Evolutionary conservation across 2,888 invertebrate genomes (phyloP), one percentile per base, ranked within the genome.

Genomic region (Trichogramma evanescens): DNA sequence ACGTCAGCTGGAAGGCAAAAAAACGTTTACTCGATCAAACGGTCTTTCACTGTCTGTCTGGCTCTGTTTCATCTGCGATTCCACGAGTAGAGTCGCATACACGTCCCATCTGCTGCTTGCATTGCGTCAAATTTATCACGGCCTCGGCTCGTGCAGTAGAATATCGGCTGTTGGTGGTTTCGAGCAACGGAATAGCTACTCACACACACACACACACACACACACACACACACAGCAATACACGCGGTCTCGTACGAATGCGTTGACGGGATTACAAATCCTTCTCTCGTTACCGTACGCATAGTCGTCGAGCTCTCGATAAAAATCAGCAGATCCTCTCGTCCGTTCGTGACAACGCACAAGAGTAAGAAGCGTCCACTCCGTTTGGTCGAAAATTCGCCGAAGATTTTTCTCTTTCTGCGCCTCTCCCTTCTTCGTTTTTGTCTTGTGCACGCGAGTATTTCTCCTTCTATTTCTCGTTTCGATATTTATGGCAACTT

Each of bases 261-360:
- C 68, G 65, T 67, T 66, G 70, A 70, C 66, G 67, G 66, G 66
- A 67, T 67, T 69, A 65, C 63, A 68, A 71, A 68, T 70, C 67
- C 65, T 26, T 26, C 26, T 66, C 67, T 68, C 68, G 68, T 66
- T 70, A 68, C 67, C 64, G 43, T 46, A 66, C 69, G 66, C 58
- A 62, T 58, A 61, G 67, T 66, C 67, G 65, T 61, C 65, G 63
- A 63, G 69, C 63, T 65, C 63, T 48, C 63, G 71, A 71, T 70
- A 69, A 68, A 69, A 71, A 72, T 72, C 72, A 67, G 69, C 70
- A 69, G 70, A 72, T 68, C 71, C 69, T 66, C 65, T 68, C 66
- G 66, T 68, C 67, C 68, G 3, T 26, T 26, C 26, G 26, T 26
- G 26, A 26, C 26, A 26, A 26, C 26, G 26, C 39, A n/a, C 38